Percentiles rank a stretch among this genome's conserved stretches.
phyloP scores from a whole-genome alignment of 2,888 invertebrate genomes.

The Drosophila robusta region DNA sequence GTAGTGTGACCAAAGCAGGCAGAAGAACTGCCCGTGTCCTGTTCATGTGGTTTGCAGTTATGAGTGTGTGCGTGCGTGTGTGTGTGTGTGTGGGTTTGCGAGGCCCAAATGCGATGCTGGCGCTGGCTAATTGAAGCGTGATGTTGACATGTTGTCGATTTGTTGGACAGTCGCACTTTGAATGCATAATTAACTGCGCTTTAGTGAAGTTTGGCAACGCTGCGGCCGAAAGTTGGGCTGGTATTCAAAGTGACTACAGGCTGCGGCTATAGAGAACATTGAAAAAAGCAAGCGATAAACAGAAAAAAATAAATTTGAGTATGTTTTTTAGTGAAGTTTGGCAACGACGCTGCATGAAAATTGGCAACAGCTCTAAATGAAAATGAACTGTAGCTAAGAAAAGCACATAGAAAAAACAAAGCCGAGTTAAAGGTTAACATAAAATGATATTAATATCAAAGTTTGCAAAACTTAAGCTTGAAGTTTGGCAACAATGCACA shows the following conservation, averaged over 20 bases:
- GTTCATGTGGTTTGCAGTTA: conserved; percentile 16
- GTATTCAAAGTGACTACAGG: neutral
- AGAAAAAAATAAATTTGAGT: too few relatives aligned
- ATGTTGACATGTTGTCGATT: conserved; percentile 74
- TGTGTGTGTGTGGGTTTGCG: neutral
- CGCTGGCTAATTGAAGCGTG: conserved; percentile 68
- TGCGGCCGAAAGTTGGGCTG: conserved; percentile 3
- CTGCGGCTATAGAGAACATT: too few relatives aligned
- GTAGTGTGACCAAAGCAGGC: conserved; percentile 13
- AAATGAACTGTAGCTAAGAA: neutral
- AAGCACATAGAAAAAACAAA: too few relatives aligned
- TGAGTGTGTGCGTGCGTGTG: conserved; percentile 16
- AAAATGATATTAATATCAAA: too few relatives aligned
- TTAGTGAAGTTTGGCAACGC: conserved; percentile 33
- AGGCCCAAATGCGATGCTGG: conserved; percentile 37
- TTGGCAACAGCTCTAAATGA: neutral
- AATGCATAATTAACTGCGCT: conserved; percentile 69
- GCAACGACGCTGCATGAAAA: neutral
- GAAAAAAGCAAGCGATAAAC: too few relatives aligned
- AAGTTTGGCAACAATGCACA: conserved; percentile 24
- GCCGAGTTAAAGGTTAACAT: too few relatives aligned
- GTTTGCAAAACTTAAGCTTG: neutral
- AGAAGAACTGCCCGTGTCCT: conserved; percentile 19
- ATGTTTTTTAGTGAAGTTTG: neutral
- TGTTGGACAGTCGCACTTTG: conserved; percentile 58